Evolutionary conservation across 2,888 invertebrate genomes (phyloP).

Genomic region (Drosophila ochracea): DNA sequence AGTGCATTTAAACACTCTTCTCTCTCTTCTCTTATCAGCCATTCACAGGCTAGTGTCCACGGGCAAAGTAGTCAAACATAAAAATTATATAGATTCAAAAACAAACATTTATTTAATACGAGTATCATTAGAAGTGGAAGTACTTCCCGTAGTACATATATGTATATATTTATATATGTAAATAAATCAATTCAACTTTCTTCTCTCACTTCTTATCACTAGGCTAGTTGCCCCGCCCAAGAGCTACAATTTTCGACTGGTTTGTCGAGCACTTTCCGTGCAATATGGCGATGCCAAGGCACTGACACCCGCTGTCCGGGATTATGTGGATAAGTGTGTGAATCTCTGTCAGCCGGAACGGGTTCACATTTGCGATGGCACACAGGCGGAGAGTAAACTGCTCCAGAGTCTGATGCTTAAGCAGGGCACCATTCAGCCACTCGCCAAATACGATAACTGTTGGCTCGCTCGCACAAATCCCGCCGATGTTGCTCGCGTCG

Average conservation of each 20-base stretch:
- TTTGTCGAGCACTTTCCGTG: conserved; percentile 68
- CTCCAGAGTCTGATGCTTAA: conserved; percentile 91
- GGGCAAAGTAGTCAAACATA: background rate
- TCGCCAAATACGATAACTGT: conserved; percentile 96
- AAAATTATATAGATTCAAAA: background rate
- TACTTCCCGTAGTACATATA: background rate
- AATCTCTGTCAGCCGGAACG: conserved; percentile 93
- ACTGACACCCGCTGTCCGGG: conserved; percentile 86
- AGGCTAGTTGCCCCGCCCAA: conserved; percentile 43
- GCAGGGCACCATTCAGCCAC: conserved; percentile 91
- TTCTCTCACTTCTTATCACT: background rate
- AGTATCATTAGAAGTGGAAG: background rate
- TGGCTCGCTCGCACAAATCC: conserved; percentile 98
- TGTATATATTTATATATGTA: background rate
- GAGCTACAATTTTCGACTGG: conserved; percentile 62
- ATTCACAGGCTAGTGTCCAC: background rate
- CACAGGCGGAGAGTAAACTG: conserved; percentile 91
- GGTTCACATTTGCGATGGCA: conserved; percentile 97
- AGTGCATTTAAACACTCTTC: background rate
- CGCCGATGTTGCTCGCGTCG: conserved; percentile 98
- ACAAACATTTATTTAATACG: background rate
- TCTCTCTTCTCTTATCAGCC: background rate
- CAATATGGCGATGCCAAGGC: conserved; percentile 85
- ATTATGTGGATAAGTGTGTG: conserved; percentile 92
- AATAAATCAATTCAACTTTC: background rate